Base-by-base conservation (phyloP, 2,113 vertebrate genomes). In the Ardeotis arabs region DNA sequence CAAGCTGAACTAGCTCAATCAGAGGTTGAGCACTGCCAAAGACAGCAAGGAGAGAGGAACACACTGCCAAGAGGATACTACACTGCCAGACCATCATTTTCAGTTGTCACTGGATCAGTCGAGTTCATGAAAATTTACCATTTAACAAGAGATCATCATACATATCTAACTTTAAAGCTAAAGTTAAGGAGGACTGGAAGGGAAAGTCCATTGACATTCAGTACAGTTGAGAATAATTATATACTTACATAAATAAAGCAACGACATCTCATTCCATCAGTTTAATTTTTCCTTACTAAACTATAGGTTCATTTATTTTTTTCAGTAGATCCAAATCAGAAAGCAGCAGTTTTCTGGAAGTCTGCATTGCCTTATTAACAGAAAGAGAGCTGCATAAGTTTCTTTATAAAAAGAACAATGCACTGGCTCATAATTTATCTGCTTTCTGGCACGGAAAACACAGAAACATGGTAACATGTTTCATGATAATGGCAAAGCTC, bases 381-480 rank as follows among this genome's bases (percentile, higher is more conserved):
- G 39, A 84, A 56, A 60, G 35, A 50, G 10, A 56, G 35, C 23
- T 59, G 37, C 24, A 5, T 2, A 73, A 15, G 3, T 68, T 87
- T 76, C 18, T 60, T 45, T 78, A 62, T 6, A 29, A 47, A 68
- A 58, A 25, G 18, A 68, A 66, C 10, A 75, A 35, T 28, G 66
- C 9, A 28, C 17, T 52, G 17, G 23, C 12, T 80, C 29, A 10
- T 24, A 64, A 44, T 0, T 60, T 4, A 69, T 60, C 35, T 41
- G 20, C 8, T 76, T 83, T 56, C 31, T 25, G 66, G 50, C 33
- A 70, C 5, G 18, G n/a, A 76, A 89, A 75, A 66, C 13, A 31
- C 2, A 3, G 15, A 56, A 89, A 72, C 22, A 76, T 0, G 0
- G n/a, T 14, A 59, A 69, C 20, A 13, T 2, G 2, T 56, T 87